Evolutionary conservation across 1,140 invertebrate species (phyloP).

Genomic region (Heliconius congener): DNA sequence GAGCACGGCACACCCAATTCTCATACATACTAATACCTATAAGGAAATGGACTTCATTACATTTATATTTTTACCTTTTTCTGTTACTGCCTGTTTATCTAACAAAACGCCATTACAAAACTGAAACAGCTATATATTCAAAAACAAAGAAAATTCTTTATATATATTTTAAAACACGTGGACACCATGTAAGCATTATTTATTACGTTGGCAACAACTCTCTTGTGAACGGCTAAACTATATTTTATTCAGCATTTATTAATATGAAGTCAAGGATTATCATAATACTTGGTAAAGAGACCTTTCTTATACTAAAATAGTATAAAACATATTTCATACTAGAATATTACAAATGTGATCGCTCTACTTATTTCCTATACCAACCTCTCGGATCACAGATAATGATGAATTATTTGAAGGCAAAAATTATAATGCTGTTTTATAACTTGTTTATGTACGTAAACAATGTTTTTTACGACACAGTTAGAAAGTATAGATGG

Average conservation of each 20-base stretch:
- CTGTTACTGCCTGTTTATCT: too few species aligned
- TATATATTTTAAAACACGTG: constrained; percentile 1
- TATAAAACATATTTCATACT: neutral
- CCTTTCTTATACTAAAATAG: neutral
- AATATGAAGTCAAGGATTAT: constrained; percentile 31
- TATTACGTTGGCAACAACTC: constrained; percentile 34
- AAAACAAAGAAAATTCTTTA: too few species aligned
- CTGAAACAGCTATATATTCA: too few species aligned
- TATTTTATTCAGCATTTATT: constrained; percentile 32
- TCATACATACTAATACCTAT: too few species aligned
- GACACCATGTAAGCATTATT: constrained; percentile 20
- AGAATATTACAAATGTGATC: neutral
- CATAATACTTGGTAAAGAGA: constrained; percentile 10
- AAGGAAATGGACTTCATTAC: too few species aligned
- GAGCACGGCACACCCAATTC: too few species aligned
- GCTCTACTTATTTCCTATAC: neutral
- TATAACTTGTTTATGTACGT: too few species aligned
- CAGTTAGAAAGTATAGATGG: too few species aligned
- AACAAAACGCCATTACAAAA: too few species aligned
- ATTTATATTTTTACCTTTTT: too few species aligned
- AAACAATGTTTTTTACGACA: too few species aligned
- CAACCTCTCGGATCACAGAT: neutral
- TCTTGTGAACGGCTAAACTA: constrained; percentile 26
- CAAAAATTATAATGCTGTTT: neutral
- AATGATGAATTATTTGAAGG: neutral